Percentiles rank a stretch among this genome's conserved stretches.
phyloP scores from a whole-genome alignment of 2,797 vertebrate species.

The Antennarius maculatus region DNA sequence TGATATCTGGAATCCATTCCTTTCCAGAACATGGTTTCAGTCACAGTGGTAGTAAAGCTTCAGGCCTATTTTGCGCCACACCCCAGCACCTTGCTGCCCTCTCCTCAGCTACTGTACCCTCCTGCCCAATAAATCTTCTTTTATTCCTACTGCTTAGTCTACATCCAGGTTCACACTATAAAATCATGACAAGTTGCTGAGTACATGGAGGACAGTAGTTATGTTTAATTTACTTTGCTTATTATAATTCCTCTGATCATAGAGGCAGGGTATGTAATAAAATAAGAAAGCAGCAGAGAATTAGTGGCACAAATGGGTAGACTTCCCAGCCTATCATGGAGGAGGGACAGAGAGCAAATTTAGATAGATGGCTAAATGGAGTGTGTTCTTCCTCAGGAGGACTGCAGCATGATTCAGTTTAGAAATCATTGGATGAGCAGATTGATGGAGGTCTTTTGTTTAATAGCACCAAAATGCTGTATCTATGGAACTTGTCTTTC shows the following conservation, averaged over 20 bases:
- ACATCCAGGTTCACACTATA: neutral
- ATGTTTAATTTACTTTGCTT: conserved; percentile 33
- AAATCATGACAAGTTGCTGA: neutral
- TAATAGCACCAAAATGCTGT: conserved; percentile 47
- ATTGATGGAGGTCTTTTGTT: conserved; percentile 76
- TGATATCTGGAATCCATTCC: too few species aligned
- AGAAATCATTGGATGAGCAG: conserved; percentile 67
- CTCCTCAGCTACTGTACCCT: too few species aligned
- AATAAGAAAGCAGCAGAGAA: conserved; percentile 20
- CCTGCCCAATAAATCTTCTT: neutral
- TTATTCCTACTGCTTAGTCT: neutral
- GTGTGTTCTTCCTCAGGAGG: conserved; percentile 56
- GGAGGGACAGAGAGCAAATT: conserved; percentile 33
- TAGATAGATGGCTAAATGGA: conserved; percentile 53
- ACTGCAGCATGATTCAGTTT: conserved; percentile 75
- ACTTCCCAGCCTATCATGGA: conserved; percentile 51
- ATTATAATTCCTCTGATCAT: conserved; percentile 13
- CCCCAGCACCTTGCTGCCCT: too few species aligned
- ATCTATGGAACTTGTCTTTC: conserved; percentile 43
- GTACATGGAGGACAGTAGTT: neutral
- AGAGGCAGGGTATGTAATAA: neutral
- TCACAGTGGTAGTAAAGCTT: too few species aligned
- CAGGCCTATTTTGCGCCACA: too few species aligned
- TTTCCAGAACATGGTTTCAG: too few species aligned
- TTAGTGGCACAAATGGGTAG: conserved; percentile 35